Percentiles rank a stretch among this genome's conserved stretches.
Conservation (phyloP, 2,113 vertebrate species). For the Onychostoma macrolepis region DNA sequence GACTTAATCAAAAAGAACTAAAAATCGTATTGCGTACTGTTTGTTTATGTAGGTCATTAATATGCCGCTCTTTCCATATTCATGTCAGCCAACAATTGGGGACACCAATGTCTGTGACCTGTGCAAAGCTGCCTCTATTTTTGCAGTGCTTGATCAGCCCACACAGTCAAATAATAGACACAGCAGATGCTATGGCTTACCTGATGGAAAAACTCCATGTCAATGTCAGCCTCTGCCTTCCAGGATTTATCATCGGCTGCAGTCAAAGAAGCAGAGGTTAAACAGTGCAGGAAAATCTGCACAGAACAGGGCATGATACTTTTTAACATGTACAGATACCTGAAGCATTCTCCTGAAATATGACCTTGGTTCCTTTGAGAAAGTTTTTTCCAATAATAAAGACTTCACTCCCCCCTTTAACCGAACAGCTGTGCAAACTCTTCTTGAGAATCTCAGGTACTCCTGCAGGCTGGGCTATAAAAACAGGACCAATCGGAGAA, state of each 20-base stretch:
- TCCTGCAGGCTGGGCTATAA: constrained; percentile 93
- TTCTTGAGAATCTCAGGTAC: constrained; percentile 98
- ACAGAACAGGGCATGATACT: background rate
- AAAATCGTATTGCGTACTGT: background rate
- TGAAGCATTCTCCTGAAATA: constrained; percentile 94
- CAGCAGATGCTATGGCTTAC: constrained; percentile 71
- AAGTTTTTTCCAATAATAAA: constrained; percentile 99
- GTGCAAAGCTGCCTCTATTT: constrained; percentile 38
- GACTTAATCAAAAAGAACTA: background rate
- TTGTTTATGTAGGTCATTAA: constrained; percentile 30
- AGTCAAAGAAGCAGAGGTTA: constrained; percentile 13
- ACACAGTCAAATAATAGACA: constrained; percentile 30
- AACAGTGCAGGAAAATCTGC: constrained; percentile 2
- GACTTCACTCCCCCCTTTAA: constrained; percentile 92
- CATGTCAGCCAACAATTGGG: constrained; percentile 14
- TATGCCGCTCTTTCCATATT: background rate
- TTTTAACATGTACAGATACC: constrained; percentile 70
- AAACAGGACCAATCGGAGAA: constrained; percentile 33
- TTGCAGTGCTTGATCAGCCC: background rate
- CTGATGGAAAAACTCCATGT: constrained; percentile 99
- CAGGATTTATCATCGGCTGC: constrained; percentile 92
- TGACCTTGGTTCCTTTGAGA: constrained; percentile 97
- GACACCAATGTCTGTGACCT: constrained; percentile 8
- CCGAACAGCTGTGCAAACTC: constrained; percentile 92
- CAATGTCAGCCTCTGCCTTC: constrained; percentile 97